Evolutionary conservation across 2,113 vertebrate genomes (phyloP).

Genomic region (Romanogobio albipinnatus): DNA sequence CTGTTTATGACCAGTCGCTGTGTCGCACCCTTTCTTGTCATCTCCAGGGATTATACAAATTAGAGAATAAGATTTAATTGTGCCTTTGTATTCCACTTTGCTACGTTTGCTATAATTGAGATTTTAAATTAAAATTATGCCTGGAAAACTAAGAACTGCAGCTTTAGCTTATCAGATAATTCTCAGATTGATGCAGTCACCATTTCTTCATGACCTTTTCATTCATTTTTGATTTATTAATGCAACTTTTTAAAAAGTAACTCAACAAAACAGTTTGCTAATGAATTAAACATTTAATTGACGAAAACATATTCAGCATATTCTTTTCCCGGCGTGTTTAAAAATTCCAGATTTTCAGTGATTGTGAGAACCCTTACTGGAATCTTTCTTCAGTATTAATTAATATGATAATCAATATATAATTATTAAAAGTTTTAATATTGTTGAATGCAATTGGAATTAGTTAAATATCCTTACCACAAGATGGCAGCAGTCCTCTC

Average conservation of each 20-base stretch:
- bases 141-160: neutral
- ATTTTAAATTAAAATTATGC: neutral
- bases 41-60: neutral
- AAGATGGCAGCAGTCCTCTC: slow-evolving; percentile 60
- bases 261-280: neutral
- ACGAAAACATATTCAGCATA: neutral
- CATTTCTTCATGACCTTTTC: neutral
- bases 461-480: slow-evolving; percentile 49
- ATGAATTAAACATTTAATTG: neutral
- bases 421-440: neutral
- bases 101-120: neutral
- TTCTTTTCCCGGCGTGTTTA: neutral
- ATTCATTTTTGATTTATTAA: neutral
- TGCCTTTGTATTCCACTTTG: neutral
- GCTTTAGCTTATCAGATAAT: neutral
- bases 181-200: neutral
- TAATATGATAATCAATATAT: neutral
- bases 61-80: neutral
- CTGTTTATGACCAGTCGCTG: neutral
- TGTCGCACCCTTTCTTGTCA: neutral
- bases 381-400: neutral
- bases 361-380: neutral
- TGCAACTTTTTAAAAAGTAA: neutral
- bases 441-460: neutral
- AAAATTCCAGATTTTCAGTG: neutral